Percentiles rank a stretch among this genome's conserved stretches.
Conservation (phyloP, 2,797 vertebrate species). For the Microhierax caerulescens region DNA sequence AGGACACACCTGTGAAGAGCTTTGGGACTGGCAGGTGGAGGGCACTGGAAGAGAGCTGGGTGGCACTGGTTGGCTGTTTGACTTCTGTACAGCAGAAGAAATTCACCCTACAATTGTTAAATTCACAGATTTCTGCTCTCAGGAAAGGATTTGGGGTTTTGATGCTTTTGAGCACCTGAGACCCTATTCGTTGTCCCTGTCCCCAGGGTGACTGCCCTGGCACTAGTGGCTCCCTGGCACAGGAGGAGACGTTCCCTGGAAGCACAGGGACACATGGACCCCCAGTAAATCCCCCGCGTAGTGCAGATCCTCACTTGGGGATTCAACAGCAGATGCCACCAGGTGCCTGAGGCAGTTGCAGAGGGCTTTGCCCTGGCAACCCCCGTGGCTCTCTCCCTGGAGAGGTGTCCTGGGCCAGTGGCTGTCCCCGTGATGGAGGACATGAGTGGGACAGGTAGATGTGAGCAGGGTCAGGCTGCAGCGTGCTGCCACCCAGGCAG, state of each 20-base stretch:
- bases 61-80: background rate
- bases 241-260: background rate
- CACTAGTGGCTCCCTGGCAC: fast-evolving
- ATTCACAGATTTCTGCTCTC: background rate
- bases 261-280: background rate
- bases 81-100: background rate
- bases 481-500: fast-evolving
- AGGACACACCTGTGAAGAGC: background rate
- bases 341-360: background rate
- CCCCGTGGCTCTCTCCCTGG: background rate
- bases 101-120: background rate
- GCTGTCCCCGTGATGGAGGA: background rate
- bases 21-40: background rate
- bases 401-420: background rate
- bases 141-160: background rate
- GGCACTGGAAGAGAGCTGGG: background rate
- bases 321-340: background rate
- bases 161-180: background rate
- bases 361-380: background rate
- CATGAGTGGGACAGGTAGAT: background rate
- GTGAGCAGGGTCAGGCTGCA: background rate
- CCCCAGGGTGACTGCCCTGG: background rate
- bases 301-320: background rate
- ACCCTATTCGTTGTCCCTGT: background rate
- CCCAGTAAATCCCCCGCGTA: background rate